These are phyloP conservation scores for Sarcophaga caerulescens DNA, from an alignment of 2,888 invertebrate species.

Conservation along the genomic window DNA sequence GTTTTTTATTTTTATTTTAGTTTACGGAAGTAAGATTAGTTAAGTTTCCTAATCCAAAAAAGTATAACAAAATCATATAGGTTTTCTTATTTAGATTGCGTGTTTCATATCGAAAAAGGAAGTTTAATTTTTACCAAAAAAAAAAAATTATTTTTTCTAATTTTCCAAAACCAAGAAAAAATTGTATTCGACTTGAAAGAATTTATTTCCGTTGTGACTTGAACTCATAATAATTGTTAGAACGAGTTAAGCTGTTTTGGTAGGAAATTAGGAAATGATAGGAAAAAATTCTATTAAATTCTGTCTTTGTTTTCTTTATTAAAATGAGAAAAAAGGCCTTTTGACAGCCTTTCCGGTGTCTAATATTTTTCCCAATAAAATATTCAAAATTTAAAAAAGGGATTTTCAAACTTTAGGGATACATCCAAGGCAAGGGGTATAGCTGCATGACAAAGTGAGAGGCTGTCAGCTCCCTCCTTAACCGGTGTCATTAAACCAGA, in stretches of 20 bases:
- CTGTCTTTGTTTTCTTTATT: no score
- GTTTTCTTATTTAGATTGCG: conserved; percentile 52
- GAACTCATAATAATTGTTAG: conserved; percentile 41
- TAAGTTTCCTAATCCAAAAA: conserved; percentile 8
- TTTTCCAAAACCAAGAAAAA: conserved; percentile 7
- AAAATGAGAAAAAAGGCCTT: no score
- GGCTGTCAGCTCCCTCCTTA: no score
- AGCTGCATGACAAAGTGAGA: no score
- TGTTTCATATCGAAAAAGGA: conserved; percentile 56
- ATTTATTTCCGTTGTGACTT: conserved; percentile 64
- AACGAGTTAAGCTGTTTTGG: not conserved
- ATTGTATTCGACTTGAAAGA: conserved; percentile 31
- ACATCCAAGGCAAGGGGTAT: no score
- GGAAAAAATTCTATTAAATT: not conserved
- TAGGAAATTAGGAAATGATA: not conserved
- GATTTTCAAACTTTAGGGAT: no score
- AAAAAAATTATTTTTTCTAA: not conserved
- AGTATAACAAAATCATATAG: not conserved
- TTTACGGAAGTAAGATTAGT: conserved; percentile 54
- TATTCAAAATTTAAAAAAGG: no score
- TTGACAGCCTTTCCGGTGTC: no score
- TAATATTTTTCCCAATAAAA: no score
- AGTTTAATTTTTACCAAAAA: conserved; percentile 34
- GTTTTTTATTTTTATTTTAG: conserved; percentile 11
- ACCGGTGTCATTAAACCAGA: no score